These are phyloP conservation scores for Epinephelus cyanopodus DNA, from an alignment of 2,113 vertebrate genomes.

Conservation along the genomic window DNA sequence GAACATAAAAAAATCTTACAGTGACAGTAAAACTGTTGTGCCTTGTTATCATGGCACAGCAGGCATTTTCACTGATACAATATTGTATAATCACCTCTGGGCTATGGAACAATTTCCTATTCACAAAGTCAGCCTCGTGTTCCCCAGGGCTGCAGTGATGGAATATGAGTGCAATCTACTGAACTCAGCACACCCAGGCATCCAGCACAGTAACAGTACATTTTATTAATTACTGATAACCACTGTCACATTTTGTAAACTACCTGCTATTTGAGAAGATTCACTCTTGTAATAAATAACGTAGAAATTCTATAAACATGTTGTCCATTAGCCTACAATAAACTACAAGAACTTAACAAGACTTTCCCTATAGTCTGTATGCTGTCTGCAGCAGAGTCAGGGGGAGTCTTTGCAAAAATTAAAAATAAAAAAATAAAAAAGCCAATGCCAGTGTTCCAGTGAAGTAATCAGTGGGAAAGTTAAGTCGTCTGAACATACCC, in stretches of 20 bases:
- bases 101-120: constrained; percentile 45
- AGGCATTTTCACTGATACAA: constrained; percentile 52
- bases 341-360: neutral
- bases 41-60: constrained; percentile 31
- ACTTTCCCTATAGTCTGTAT: neutral
- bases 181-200: constrained; percentile 30
- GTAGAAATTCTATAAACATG: neutral
- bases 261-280: neutral
- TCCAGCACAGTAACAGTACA: constrained; percentile 1
- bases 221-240: constrained; percentile 14
- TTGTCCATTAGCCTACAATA: neutral
- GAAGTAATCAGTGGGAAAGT: neutral
- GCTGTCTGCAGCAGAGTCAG: neutral
- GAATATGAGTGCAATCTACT: constrained; percentile 61
- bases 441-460: no score
- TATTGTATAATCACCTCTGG: constrained; percentile 58
- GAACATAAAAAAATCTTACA: constrained; percentile 37
- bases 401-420: neutral
- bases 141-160: constrained; percentile 61
- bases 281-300: neutral
- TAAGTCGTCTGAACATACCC: neutral
- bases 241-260: neutral
- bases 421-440: neutral
- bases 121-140: constrained; percentile 53
- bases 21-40: constrained; percentile 41